A percentile compares a stretch with the other conserved stretches of the same genome.
Evolutionary conservation across 2,797 vertebrate species (phyloP).

Genomic region (Neopelma chrysocephalum): DNA sequence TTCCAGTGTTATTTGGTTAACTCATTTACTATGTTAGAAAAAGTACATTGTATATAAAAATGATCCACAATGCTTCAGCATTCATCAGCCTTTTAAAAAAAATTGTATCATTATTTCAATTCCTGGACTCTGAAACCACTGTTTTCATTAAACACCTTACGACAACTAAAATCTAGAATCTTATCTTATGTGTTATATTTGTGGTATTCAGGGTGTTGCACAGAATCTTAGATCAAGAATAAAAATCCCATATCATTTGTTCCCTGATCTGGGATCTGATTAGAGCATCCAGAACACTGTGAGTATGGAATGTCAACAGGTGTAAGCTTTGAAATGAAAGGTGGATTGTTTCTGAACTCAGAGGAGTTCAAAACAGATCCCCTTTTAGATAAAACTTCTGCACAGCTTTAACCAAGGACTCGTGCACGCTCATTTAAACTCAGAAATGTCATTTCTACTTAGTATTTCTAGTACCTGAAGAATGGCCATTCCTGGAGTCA

Average conservation of each 20-base stretch:
- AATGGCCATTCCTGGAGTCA: slow-evolving; percentile 75
- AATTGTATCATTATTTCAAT: not conserved
- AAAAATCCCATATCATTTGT: not conserved
- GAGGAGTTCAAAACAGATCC: not conserved
- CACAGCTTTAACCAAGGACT: not conserved
- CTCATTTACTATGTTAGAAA: not conserved
- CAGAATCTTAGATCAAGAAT: not conserved
- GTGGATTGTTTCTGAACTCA: not conserved
- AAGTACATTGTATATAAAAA: not conserved
- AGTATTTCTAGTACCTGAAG: slow-evolving; percentile 72
- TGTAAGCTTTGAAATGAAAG: not conserved
- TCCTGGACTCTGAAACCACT: not conserved
- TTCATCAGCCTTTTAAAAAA: not conserved
- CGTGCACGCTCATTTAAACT: not conserved
- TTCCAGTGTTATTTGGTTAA: not conserved
- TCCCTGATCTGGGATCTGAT: not conserved
- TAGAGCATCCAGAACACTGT: not conserved
- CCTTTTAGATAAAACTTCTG: not conserved
- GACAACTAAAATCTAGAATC: not conserved
- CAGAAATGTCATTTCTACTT: not conserved
- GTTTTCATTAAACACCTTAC: not conserved
- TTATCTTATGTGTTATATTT: not conserved
- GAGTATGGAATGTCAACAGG: not conserved
- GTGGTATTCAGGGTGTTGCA: not conserved
- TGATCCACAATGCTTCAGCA: not conserved